Evolutionary conservation across 2,888 invertebrate species (phyloP).

Genomic region (Pemphredon lugubris): DNA sequence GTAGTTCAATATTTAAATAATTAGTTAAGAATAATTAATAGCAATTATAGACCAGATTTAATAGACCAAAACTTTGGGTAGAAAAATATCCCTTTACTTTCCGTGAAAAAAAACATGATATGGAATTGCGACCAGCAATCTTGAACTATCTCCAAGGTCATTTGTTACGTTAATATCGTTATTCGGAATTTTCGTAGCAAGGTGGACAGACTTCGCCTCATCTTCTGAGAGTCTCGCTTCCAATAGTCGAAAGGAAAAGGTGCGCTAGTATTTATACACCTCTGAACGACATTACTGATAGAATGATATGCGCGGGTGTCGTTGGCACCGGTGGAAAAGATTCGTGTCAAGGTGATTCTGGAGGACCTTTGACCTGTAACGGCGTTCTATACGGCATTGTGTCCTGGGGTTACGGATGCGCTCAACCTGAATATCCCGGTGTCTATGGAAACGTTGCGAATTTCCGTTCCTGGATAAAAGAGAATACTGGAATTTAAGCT

Average conservation of each 20-base stretch:
- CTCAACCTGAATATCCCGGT: slow-evolving; percentile 81
- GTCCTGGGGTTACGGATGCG: slow-evolving; percentile 83
- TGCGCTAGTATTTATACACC: slow-evolving; percentile 80
- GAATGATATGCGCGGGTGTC: slow-evolving; percentile 85
- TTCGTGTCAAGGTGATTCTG: slow-evolving; percentile 84
- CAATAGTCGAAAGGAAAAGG: slow-evolving; percentile 78
- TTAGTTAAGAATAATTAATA: too few relatives aligned
- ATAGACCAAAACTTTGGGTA: too few relatives aligned
- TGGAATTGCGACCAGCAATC: too few relatives aligned
- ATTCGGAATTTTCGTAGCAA: slow-evolving; percentile 59
- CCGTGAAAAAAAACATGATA: too few relatives aligned
- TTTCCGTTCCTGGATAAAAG: slow-evolving; percentile 68
- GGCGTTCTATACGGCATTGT: slow-evolving; percentile 82
- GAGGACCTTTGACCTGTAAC: slow-evolving; percentile 82
- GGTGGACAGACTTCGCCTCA: slow-evolving; percentile 72
- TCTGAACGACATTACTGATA: slow-evolving; percentile 79
- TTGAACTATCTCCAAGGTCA: too few relatives aligned
- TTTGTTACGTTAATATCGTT: too few relatives aligned
- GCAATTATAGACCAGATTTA: too few relatives aligned
- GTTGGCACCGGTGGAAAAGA: slow-evolving; percentile 83
- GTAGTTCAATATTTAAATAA: too few relatives aligned
- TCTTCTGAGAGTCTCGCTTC: slow-evolving; percentile 82
- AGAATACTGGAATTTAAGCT: slow-evolving; percentile 31
- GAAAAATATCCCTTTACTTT: too few relatives aligned
- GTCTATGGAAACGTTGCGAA: slow-evolving; percentile 82